These are phyloP conservation scores for Neolamprologus fasciatus DNA, from an alignment of 2,113 vertebrate genomes.

Conservation along the genomic window DNA sequence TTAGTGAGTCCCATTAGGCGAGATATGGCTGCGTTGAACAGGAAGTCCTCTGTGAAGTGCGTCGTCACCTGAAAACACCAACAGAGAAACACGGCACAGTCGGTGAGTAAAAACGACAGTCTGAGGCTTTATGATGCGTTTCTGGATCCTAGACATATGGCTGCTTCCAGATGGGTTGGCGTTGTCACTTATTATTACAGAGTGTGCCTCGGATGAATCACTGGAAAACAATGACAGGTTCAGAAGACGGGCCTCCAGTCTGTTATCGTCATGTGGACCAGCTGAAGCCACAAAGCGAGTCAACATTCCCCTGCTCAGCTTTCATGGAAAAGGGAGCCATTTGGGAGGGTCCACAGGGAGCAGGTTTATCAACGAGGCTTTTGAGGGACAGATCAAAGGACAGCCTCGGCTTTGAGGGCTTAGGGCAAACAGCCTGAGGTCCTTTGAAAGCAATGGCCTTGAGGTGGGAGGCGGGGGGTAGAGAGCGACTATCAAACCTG, in stretches of 20 bases:
- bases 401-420: slow-evolving; percentile 39
- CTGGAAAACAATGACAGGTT: neutral
- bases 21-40: slow-evolving; percentile 88
- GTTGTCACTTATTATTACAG: neutral
- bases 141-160: neutral
- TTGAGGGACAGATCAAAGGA: slow-evolving; percentile 55
- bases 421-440: slow-evolving; percentile 41
- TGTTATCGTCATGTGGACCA: neutral
- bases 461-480: neutral
- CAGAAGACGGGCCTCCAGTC: neutral
- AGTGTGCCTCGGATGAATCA: neutral
- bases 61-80: slow-evolving; percentile 77
- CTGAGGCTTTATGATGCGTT: neutral
- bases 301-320: slow-evolving; percentile 37
- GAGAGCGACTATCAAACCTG: slow-evolving; percentile 30
- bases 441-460: slow-evolving; percentile 41
- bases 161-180: neutral
- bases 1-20: slow-evolving; percentile 88
- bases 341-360: slow-evolving; percentile 7
- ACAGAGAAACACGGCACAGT: neutral
- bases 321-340: slow-evolving; percentile 35
- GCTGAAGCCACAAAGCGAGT: slow-evolving; percentile 2
- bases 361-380: slow-evolving; percentile 33
- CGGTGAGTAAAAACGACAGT: neutral
- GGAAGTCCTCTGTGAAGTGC: slow-evolving; percentile 84